phyloP scores from a whole-genome alignment of 2,888 invertebrate genomes.

The Spatulosminthurus flaviceps region DNA sequence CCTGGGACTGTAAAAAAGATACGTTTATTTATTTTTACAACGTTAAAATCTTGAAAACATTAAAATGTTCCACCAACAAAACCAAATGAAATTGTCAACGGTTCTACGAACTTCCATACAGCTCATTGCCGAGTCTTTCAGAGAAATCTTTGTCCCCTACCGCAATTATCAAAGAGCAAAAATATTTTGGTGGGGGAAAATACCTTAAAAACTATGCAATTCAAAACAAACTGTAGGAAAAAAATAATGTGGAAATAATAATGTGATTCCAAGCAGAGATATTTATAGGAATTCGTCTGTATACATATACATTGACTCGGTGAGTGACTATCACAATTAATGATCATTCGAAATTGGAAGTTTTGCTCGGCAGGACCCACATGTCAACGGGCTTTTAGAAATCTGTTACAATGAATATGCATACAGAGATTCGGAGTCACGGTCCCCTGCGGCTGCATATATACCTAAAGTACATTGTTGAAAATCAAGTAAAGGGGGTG shows the following conservation, averaged over 20 bases:
- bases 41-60: not conserved
- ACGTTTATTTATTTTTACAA: not conserved
- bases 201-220: too few species aligned
- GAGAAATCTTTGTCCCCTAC: too few species aligned
- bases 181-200: too few species aligned
- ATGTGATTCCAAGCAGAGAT: too few species aligned
- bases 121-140: too few species aligned
- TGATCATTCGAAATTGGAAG: too few species aligned
- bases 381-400: not conserved
- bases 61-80: not conserved
- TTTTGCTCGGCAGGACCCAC: not conserved
- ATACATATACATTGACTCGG: not conserved
- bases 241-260: too few species aligned
- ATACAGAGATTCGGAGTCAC: not conserved
- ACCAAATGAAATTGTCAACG: too few species aligned
- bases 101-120: too few species aligned
- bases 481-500: not conserved
- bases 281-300: not conserved
- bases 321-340: not conserved
- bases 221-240: too few species aligned
- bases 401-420: conserved; percentile 9
- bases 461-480: too few species aligned
- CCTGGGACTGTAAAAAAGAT: conserved; percentile 5
- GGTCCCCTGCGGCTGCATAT: not conserved
- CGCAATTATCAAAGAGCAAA: too few species aligned